Evolutionary conservation across 1,140 invertebrate genomes (phyloP).

Genomic region (Patella vulgata): DNA sequence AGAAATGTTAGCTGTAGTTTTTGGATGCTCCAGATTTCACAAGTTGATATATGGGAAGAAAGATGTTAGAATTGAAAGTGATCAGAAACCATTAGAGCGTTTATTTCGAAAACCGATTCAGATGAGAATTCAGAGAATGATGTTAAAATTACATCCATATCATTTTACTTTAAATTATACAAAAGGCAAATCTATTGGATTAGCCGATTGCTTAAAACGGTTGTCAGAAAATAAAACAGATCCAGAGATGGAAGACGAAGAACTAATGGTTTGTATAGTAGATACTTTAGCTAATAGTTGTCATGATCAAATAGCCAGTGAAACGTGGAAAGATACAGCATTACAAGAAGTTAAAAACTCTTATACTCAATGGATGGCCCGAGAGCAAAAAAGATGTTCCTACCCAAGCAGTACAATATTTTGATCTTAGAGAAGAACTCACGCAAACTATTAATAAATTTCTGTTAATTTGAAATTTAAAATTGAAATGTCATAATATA

Average conservation of each 20-base stretch:
- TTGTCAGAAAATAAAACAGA: conserved; percentile 17
- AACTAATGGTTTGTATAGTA: neutral
- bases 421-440: too few species aligned
- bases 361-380: conserved; percentile 26
- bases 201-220: conserved; percentile 40
- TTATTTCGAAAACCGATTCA: conserved; percentile 33
- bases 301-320: conserved; percentile 8
- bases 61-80: conserved; percentile 23
- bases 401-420: too few species aligned
- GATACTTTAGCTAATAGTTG: conserved; percentile 9
- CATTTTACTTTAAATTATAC: conserved; percentile 42
- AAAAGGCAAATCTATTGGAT: conserved; percentile 27
- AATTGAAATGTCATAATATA: too few species aligned
- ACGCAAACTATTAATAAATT: too few species aligned
- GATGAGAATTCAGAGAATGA: conserved; percentile 36
- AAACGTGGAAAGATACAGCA: conserved; percentile 6
- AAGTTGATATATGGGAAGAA: conserved; percentile 63
- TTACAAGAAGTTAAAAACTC: conserved; percentile 4
- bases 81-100: conserved; percentile 38
- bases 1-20: conserved; percentile 69
- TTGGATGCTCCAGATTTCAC: conserved; percentile 68
- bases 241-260: conserved; percentile 2
- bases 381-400: conserved; percentile 8
- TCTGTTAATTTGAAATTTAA: too few species aligned
- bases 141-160: conserved; percentile 30